Base-by-base conservation (phyloP, 2,113 vertebrate species). In the Beaufortia kweichowensis region DNA sequence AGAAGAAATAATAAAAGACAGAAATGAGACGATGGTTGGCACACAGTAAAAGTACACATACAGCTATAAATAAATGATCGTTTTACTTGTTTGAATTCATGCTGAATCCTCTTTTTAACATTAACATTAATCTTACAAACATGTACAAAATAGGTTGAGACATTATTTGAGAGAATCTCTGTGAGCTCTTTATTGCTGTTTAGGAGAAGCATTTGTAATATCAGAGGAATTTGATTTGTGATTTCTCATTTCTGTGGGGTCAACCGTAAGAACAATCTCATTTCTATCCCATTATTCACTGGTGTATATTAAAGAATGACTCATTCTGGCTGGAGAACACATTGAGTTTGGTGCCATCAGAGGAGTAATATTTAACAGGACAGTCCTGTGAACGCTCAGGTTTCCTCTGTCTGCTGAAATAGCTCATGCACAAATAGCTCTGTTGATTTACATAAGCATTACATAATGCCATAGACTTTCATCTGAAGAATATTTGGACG, bases 371-470 rank as follows among this genome's bases (percentile, higher is more conserved):
- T 80, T 83, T 80, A 67, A 70, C 74, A 70, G 24, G n/a, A 5
- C 41, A 53, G 59, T 73, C 63, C 43, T 78, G 73, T 80, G 53
- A 62, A 75, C 78, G 79, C 60, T 79, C 68, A 61, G 26, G 29
- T 64, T 79, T 77, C 59, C 33, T 71, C 76, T 68, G 64, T 77
- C 65, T 70, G 55, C 77, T 28, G 24, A 70, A 82, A 80, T 60
- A 74, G 62, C 66, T 71, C 55, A 67, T 35, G 55, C 53, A 71
- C 60, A 66, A 77, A 82, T 69, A 69, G 57, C 50, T 67, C 55
- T 50, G 81, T 53, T 69, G 66, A 76, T 81, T 83, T 84, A 84
- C 81, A 78, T 78, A 76, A 80, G 59, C 75, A 60, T 84, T 84
- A 79, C 75, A 78, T 81, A 79, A 85, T 78, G 41, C 79, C 56